These are phyloP conservation scores for Drosophila peninsularis DNA, from an alignment of 2,888 invertebrate species.

Conservation along the genomic window DNA sequence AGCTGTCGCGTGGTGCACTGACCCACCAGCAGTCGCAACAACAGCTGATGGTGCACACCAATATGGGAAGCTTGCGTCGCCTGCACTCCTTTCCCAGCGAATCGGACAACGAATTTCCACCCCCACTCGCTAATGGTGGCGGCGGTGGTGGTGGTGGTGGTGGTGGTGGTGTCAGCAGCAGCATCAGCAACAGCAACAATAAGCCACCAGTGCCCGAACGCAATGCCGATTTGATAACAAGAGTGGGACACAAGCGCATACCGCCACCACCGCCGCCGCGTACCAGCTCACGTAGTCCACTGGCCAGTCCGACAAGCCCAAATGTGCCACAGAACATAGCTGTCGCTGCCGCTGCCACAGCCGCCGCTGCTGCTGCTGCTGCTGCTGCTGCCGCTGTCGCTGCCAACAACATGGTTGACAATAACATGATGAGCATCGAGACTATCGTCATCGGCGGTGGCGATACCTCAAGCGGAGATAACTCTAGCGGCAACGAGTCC, in stretches of 20 bases:
- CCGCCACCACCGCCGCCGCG: slow-evolving; percentile 97
- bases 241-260: slow-evolving; percentile 90
- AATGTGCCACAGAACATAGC: slow-evolving; percentile 87
- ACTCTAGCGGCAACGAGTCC: slow-evolving; percentile 91
- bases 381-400: slow-evolving; percentile 78
- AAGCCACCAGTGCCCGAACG: slow-evolving; percentile 94
- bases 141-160: background rate
- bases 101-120: slow-evolving; percentile 92
- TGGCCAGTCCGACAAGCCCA: slow-evolving; percentile 93
- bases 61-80: slow-evolving; percentile 88
- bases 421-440: slow-evolving; percentile 37
- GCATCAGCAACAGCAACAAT: slow-evolving; percentile 78
- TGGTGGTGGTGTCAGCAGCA: background rate
- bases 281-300: slow-evolving; percentile 94
- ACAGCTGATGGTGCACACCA: slow-evolving; percentile 77
- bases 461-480: slow-evolving; percentile 85
- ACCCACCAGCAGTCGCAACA: slow-evolving; percentile 58
- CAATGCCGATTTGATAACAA: slow-evolving; percentile 90
- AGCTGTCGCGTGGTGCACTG: slow-evolving; percentile 30
- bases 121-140: slow-evolving; percentile 84
- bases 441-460: slow-evolving; percentile 48
- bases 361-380: background rate
- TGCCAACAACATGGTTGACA: slow-evolving; percentile 75
- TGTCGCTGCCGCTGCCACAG: slow-evolving; percentile 60
- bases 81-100: slow-evolving; percentile 94